Evolutionary conservation across 2,888 invertebrate genomes (phyloP).

Genomic region (Caenorhabditis afra): DNA sequence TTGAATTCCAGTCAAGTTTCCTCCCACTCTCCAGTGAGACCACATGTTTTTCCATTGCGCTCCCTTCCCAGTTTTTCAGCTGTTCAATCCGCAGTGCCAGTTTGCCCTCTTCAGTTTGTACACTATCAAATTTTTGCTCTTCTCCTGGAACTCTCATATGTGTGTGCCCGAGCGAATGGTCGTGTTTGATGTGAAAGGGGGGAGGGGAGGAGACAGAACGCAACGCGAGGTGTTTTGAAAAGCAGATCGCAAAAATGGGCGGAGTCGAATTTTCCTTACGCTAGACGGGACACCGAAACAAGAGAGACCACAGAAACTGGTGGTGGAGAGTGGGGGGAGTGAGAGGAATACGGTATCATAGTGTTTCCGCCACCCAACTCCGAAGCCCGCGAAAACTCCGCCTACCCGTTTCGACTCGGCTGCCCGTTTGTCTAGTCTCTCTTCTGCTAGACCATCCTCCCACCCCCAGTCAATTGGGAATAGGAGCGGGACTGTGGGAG

Average conservation of each 20-base stretch:
- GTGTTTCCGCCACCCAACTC: conserved; percentile 42
- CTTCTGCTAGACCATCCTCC: conserved; percentile 12
- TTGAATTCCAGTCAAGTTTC: no score
- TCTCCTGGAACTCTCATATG: neutral
- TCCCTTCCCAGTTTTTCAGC: no score
- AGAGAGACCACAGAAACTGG: conserved; percentile 1
- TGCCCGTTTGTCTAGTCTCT: conserved; percentile 43
- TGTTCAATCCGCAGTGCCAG: no score
- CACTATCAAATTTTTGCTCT: no score
- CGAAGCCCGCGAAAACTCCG: conserved; percentile 26
- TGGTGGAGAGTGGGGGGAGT: neutral
- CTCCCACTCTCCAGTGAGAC: no score
- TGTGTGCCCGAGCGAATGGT: neutral
- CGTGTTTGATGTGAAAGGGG: neutral
- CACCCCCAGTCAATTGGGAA: conserved; percentile 21
- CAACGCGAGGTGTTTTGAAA: conserved; percentile 42
- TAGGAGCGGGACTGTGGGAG: conserved; percentile 17
- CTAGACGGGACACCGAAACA: neutral
- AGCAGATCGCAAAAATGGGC: conserved; percentile 40
- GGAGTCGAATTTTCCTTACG: conserved; percentile 17
- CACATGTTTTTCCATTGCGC: no score
- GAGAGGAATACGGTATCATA: conserved; percentile 52
- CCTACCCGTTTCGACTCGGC: conserved; percentile 38
- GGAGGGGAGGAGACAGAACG: neutral
- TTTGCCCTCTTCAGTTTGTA: no score